Conservation (phyloP, 2,888 invertebrate species). For the Pherbina coryleti region DNA sequence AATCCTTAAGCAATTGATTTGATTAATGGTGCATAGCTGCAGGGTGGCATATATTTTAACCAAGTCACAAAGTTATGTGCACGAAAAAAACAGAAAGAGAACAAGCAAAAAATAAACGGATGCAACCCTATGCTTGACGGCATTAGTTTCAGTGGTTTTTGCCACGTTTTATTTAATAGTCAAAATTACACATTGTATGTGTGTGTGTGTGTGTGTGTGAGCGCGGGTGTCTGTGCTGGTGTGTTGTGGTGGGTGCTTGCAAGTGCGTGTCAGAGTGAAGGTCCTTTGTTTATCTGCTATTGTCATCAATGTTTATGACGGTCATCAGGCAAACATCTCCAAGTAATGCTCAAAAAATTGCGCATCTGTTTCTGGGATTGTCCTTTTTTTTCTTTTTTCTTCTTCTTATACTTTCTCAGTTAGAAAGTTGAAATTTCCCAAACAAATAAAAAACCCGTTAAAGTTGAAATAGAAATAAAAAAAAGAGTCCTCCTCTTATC, state of each 20-base stretch:
- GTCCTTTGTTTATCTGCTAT: slow-evolving; percentile 22
- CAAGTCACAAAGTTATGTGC: neutral
- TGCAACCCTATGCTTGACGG: no score
- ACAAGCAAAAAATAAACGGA: no score
- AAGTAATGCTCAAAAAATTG: neutral
- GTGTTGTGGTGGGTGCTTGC: neutral
- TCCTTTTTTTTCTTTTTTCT: neutral
- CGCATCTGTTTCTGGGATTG: neutral
- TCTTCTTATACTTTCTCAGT: no score
- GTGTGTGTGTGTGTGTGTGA: neutral
- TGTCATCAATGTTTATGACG: slow-evolving; percentile 30
- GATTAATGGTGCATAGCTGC: slow-evolving; percentile 4
- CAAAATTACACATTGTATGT: neutral
- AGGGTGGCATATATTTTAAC: neutral
- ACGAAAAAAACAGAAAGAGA: no score
- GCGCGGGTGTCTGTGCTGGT: neutral
- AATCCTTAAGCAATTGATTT: slow-evolving; percentile 2
- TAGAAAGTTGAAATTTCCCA: no score
- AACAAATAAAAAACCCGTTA: no score
- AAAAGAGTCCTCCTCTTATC: no score
- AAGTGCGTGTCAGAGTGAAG: neutral
- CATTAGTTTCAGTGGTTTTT: no score
- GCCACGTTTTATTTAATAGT: neutral
- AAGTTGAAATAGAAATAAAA: no score
- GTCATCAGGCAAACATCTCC: neutral